Conservation (phyloP, 2,888 invertebrate species). For the Galerucella calmariensis region DNA sequence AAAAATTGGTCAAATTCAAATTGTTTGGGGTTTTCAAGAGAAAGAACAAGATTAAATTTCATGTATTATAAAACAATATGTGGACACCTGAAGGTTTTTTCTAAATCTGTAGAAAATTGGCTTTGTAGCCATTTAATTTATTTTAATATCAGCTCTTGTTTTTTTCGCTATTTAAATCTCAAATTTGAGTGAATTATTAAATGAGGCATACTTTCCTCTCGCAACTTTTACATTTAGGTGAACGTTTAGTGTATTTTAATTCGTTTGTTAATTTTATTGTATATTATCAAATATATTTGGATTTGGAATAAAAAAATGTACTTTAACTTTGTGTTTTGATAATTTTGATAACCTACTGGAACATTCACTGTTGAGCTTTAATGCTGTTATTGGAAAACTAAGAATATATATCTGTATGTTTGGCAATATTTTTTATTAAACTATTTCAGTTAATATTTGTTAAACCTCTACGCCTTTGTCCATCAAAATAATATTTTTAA, state of each 20-base stretch:
- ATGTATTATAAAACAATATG: not conserved
- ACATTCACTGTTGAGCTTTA: no score
- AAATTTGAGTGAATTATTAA: slow-evolving; percentile 1
- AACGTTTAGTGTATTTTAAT: slow-evolving; percentile 34
- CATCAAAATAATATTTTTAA: no score
- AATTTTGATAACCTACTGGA: no score
- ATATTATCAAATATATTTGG: slow-evolving; percentile 34
- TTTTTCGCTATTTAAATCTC: not conserved
- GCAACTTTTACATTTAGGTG: slow-evolving; percentile 19
- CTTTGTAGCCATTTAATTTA: not conserved
- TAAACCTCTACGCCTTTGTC: no score
- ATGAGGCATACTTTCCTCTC: not conserved
- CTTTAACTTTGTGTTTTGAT: not conserved
- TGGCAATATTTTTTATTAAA: no score
- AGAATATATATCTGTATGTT: no score
- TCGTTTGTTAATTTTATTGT: slow-evolving; percentile 32
- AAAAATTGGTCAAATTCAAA: not conserved
- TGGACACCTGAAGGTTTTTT: not conserved
- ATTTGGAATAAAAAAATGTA: slow-evolving; percentile 31
- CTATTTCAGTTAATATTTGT: no score
- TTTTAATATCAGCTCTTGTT: not conserved
- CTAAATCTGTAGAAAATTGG: not conserved
- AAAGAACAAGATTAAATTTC: slow-evolving; percentile 1
- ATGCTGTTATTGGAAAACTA: no score
- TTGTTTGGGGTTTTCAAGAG: not conserved